phyloP scores from a whole-genome alignment of 2,797 vertebrate genomes.

The Serranus cabrilla region DNA sequence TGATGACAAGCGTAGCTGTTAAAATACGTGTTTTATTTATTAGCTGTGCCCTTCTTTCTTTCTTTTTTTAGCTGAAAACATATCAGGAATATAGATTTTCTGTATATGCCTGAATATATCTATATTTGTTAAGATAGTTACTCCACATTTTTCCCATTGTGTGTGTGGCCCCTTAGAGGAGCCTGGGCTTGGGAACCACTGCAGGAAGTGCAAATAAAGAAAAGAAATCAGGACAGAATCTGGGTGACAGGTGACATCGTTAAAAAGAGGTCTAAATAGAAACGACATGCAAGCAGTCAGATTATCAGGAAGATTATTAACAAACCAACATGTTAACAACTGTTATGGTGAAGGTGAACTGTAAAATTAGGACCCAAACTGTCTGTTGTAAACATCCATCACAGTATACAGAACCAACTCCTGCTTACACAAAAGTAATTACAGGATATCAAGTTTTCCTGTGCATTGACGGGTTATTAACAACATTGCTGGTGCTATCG shows the following conservation, averaged over 20 bases:
- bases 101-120: too few species aligned
- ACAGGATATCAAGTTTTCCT: neutral
- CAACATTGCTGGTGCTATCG: neutral
- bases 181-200: neutral
- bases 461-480: neutral
- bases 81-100: too few species aligned
- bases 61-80: too few species aligned
- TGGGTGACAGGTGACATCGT: neutral
- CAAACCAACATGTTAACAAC: neutral
- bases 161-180: too few species aligned
- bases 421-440: neutral
- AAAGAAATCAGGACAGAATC: neutral
- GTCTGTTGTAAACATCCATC: neutral
- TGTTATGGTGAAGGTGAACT: neutral
- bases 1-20: too few species aligned
- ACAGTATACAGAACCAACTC: too few species aligned
- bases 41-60: too few species aligned
- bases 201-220: neutral
- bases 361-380: neutral
- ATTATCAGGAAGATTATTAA: neutral
- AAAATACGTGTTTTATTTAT: too few species aligned
- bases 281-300: neutral
- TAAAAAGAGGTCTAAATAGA: conserved; percentile 1
- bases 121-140: neutral
- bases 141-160: neutral